Evolutionary conservation across 2,797 vertebrate species (phyloP).

Genomic region (Myotis myotis): DNA sequence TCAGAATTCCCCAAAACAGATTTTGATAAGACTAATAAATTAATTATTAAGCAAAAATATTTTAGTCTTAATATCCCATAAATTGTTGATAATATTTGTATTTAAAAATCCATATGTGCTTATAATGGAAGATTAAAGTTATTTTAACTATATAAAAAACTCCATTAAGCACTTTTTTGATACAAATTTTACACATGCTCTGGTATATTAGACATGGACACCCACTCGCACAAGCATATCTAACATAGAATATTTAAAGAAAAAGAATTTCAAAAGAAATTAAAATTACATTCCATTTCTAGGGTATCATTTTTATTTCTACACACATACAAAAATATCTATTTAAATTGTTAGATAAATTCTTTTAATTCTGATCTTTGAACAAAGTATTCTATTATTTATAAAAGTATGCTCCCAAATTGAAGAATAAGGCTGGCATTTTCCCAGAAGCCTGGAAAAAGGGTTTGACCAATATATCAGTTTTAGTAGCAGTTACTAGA

Average conservation of each 20-base stretch:
- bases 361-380: slow-evolving; percentile 49
- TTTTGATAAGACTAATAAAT: slow-evolving; percentile 17
- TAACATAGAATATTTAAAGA: slow-evolving; percentile 30
- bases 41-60: slow-evolving; percentile 28
- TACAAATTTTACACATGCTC: background rate
- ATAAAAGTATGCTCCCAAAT: slow-evolving; percentile 40
- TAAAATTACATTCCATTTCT: slow-evolving; percentile 46
- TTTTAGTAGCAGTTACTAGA: slow-evolving; percentile 49
- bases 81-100: slow-evolving; percentile 2
- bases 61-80: slow-evolving; percentile 10
- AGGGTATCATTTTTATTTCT: slow-evolving; percentile 50
- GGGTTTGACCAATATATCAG: slow-evolving; percentile 24
- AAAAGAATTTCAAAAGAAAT: slow-evolving; percentile 52
- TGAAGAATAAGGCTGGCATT: background rate
- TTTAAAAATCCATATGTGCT: slow-evolving; percentile 17
- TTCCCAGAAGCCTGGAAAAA: slow-evolving; percentile 43
- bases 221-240: background rate
- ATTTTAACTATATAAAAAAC: slow-evolving; percentile 11
- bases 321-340: slow-evolving; percentile 55
- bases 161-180: slow-evolving; percentile 1
- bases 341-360: slow-evolving; percentile 51
- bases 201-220: slow-evolving; percentile 1
- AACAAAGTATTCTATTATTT: slow-evolving; percentile 56
- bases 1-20: background rate
- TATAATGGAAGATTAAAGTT: background rate